phyloP scores from a whole-genome alignment of 2,888 invertebrate species.

The Cantharis rustica region DNA sequence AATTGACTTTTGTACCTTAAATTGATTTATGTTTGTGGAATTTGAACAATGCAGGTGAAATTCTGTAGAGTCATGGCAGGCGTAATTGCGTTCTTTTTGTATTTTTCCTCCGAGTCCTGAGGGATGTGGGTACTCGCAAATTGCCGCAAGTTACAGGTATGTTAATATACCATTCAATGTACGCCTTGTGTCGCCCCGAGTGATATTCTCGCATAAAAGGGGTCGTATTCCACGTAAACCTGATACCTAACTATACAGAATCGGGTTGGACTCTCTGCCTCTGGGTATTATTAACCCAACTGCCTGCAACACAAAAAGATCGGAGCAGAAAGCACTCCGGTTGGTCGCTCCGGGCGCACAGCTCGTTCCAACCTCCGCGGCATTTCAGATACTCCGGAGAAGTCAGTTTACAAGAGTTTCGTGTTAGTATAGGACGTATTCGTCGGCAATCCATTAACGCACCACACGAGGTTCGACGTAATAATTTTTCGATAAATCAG shows the following conservation, averaged over 20 bases:
- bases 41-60: conserved; percentile 39
- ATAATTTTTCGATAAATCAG: background rate
- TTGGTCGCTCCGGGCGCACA: conserved; percentile 45
- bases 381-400: conserved; percentile 35
- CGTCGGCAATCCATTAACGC: conserved; percentile 9
- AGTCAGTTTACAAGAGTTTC: conserved; percentile 39
- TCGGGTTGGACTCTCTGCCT: conserved; percentile 47
- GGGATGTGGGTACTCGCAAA: conserved; percentile 24
- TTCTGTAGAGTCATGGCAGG: conserved; percentile 35
- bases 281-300: conserved; percentile 50
- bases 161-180: conserved; percentile 38
- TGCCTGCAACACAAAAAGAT: conserved; percentile 49
- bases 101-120: conserved; percentile 22
- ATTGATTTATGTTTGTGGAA: conserved; percentile 31
- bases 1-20: background rate
- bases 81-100: conserved; percentile 28
- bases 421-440: conserved; percentile 31
- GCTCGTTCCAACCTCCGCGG: conserved; percentile 38
- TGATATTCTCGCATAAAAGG: conserved; percentile 46
- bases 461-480: conserved; percentile 35
- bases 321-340: conserved; percentile 43
- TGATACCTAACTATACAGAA: conserved; percentile 44
- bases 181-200: conserved; percentile 44
- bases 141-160: conserved; percentile 39
- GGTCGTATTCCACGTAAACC: conserved; percentile 49